Percentiles rank a stretch among this genome's conserved stretches.
Conservation (phyloP, 2,797 vertebrate genomes). For the Mormyrus proboscirostris region DNA sequence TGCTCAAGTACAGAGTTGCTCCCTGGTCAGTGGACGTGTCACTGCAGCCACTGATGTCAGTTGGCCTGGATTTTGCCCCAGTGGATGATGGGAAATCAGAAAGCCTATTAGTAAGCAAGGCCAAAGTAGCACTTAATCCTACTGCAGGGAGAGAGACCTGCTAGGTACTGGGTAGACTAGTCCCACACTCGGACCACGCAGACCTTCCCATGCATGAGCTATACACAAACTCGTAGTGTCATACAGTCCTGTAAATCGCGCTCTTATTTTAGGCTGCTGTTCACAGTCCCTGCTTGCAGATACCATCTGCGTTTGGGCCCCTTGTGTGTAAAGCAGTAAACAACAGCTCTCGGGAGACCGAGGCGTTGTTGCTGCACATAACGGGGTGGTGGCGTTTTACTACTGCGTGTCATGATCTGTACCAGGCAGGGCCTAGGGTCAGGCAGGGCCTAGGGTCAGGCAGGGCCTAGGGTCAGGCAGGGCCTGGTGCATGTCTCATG, state of each 20-base stretch:
- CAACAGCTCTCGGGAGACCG: neutral
- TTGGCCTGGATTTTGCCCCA: conserved; percentile 46
- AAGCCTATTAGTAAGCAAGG: conserved; percentile 61
- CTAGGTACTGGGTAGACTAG: neutral
- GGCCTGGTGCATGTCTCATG: neutral
- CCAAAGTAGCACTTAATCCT: conserved; percentile 48
- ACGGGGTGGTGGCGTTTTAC: neutral
- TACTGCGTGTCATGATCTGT: neutral
- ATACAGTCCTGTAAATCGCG: neutral
- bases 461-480: neutral
- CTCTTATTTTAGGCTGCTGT: neutral
- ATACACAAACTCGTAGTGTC: neutral
- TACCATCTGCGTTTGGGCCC: neutral
- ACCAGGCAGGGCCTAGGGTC: neutral
- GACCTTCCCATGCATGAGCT: neutral
- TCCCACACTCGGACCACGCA: neutral
- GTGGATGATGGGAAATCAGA: conserved; percentile 62
- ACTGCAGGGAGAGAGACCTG: neutral
- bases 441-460: neutral
- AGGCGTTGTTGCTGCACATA: neutral
- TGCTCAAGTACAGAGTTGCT: neutral
- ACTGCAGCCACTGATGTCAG: neutral
- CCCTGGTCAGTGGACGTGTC: neutral
- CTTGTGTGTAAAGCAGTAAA: neutral
- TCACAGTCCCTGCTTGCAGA: neutral